phyloP scores from a whole-genome alignment of 2,113 vertebrate species.

The Globicephala melas region DNA sequence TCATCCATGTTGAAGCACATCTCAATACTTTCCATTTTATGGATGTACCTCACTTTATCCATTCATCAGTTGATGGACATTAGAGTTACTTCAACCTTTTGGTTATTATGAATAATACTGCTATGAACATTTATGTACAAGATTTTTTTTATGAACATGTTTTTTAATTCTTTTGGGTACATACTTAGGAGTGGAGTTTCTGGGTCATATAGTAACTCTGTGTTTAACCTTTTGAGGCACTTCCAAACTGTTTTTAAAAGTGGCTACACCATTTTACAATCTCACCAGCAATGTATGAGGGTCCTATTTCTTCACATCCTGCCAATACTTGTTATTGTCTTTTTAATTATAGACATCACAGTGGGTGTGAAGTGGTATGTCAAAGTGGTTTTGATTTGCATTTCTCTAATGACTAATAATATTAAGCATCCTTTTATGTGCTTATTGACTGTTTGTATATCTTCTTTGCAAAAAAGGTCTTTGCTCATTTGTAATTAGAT shows the following conservation, averaged over 20 bases:
- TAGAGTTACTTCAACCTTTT: not conserved
- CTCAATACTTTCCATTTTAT: not conserved
- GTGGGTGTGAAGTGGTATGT: not conserved
- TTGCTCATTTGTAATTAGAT: constrained; percentile 5
- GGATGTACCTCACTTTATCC: not conserved
- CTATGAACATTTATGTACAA: not conserved
- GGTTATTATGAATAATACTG: not conserved
- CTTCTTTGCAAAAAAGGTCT: not conserved
- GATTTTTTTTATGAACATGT: not conserved
- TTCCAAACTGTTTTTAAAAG: constrained; percentile 35
- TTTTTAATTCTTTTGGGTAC: not conserved
- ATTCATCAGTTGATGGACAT: not conserved
- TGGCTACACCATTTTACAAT: not conserved
- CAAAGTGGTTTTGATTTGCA: not conserved
- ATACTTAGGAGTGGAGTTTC: not conserved
- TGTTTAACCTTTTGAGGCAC: not conserved
- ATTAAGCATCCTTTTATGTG: not conserved
- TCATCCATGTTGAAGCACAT: not conserved
- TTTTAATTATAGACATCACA: not conserved
- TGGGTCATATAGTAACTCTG: not conserved
- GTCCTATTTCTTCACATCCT: not conserved
- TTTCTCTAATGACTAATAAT: not conserved
- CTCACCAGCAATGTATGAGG: not conserved
- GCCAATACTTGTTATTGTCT: not conserved
- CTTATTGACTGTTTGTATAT: not conserved